These are phyloP conservation scores for Numenius arquata DNA, from an alignment of 2,113 vertebrate genomes.

Conservation along the genomic window DNA sequence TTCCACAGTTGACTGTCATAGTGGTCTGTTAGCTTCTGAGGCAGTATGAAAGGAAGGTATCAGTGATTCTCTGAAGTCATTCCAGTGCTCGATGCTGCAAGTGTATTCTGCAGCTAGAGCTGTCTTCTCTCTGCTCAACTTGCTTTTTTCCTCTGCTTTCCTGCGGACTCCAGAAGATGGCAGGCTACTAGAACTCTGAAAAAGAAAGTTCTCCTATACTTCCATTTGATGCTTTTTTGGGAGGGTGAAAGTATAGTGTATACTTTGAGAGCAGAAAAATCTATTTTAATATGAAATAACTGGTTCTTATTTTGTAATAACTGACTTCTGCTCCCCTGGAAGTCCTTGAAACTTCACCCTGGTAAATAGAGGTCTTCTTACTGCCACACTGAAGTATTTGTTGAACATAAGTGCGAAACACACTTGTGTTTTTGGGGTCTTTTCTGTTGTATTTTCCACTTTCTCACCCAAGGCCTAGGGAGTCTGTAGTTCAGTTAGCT, in stretches of 20 bases:
- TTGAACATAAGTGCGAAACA: neutral
- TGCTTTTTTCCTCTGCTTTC: neutral
- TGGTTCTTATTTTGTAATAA: neutral
- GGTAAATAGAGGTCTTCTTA: neutral
- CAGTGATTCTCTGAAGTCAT: neutral
- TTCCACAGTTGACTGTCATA: neutral
- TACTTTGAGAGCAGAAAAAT: neutral
- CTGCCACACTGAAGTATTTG: neutral
- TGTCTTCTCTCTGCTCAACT: neutral
- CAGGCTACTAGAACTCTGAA: neutral
- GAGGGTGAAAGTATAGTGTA: neutral
- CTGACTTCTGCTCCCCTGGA: neutral
- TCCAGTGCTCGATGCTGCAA: neutral
- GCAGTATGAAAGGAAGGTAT: neutral
- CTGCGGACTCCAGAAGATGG: constrained; percentile 4
- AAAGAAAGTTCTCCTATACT: neutral
- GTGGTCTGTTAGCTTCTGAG: neutral
- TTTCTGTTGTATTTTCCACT: neutral
- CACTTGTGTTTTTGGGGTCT: neutral
- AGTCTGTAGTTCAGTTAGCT: neutral
- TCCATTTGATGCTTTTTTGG: neutral
- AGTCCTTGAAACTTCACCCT: neutral
- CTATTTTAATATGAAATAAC: neutral
- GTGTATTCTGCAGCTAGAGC: neutral
- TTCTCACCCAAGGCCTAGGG: neutral